A percentile compares a stretch with the other conserved stretches of the same genome.
phyloP scores from a whole-genome alignment of 2,797 vertebrate species.

The Gymnothorax reevesii region DNA sequence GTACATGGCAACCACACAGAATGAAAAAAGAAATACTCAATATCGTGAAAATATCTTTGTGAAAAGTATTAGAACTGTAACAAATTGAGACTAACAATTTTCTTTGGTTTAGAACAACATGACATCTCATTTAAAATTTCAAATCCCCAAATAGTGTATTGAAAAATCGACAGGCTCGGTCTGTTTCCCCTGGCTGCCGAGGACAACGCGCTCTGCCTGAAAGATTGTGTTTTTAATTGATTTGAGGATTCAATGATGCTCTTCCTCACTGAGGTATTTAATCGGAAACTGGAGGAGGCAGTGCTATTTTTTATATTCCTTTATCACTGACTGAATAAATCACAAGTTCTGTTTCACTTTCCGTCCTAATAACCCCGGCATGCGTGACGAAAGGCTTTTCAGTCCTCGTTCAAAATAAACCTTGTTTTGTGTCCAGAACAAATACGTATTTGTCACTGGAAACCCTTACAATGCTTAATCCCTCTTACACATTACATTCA shows the following conservation, averaged over 20 bases:
- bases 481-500: neutral
- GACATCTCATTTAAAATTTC: neutral
- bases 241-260: neutral
- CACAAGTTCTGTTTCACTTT: neutral
- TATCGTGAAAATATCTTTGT: neutral
- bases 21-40: neutral
- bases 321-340: neutral
- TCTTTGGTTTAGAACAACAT: neutral
- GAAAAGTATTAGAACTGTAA: neutral
- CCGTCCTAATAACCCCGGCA: neutral
- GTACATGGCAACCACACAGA: too few species aligned
- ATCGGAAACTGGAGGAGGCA: neutral
- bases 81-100: neutral
- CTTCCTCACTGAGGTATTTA: neutral
- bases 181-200: neutral
- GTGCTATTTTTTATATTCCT: neutral
- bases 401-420: neutral
- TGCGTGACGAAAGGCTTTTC: neutral
- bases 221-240: neutral
- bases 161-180: neutral
- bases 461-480: neutral
- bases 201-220: neutral
- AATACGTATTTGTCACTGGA: neutral
- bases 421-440: neutral
- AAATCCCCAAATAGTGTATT: neutral